A percentile compares a stretch with the other conserved stretches of the same genome.
Conservation (phyloP, 1,140 invertebrate genomes). For the Heliothis subflexa region DNA sequence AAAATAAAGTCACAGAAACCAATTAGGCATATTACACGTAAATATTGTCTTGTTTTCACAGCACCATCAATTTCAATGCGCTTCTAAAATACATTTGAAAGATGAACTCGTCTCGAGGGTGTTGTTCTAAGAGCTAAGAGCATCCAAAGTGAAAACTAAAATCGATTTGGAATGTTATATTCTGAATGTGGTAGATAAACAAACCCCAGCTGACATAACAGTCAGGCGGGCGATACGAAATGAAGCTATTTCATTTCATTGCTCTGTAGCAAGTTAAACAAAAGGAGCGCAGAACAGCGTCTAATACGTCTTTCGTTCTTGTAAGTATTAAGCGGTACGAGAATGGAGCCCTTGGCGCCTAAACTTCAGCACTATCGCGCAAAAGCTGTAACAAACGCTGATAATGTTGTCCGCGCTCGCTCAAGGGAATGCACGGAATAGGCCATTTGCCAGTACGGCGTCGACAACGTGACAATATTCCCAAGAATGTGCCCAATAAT, state of each 20-base stretch:
- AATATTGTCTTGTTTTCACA: slow-evolving; percentile 18
- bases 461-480: slow-evolving; percentile 55
- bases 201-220: slow-evolving; percentile 26
- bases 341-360: slow-evolving; percentile 38
- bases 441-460: slow-evolving; percentile 50
- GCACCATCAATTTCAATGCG: slow-evolving; percentile 17
- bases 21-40: background rate
- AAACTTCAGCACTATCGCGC: slow-evolving; percentile 43
- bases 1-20: background rate
- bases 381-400: slow-evolving; percentile 52
- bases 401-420: slow-evolving; percentile 53
- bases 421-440: slow-evolving; percentile 50
- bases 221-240: slow-evolving; percentile 7
- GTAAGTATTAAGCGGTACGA: slow-evolving; percentile 33
- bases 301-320: slow-evolving; percentile 35
- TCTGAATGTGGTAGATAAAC: slow-evolving; percentile 23
- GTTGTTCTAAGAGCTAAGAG: slow-evolving; percentile 27
- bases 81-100: slow-evolving; percentile 31
- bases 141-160: slow-evolving; percentile 36
- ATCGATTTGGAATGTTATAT: slow-evolving; percentile 38
- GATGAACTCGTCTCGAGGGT: slow-evolving; percentile 33
- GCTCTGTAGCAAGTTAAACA: slow-evolving; percentile 9
- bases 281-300: slow-evolving; percentile 15
- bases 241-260: slow-evolving; percentile 37
- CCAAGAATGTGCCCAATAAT: slow-evolving; percentile 57